Percentiles rank a stretch among this genome's conserved stretches.
Evolutionary conservation across 2,113 vertebrate genomes (phyloP).

Genomic region (Antennarius striatus): DNA sequence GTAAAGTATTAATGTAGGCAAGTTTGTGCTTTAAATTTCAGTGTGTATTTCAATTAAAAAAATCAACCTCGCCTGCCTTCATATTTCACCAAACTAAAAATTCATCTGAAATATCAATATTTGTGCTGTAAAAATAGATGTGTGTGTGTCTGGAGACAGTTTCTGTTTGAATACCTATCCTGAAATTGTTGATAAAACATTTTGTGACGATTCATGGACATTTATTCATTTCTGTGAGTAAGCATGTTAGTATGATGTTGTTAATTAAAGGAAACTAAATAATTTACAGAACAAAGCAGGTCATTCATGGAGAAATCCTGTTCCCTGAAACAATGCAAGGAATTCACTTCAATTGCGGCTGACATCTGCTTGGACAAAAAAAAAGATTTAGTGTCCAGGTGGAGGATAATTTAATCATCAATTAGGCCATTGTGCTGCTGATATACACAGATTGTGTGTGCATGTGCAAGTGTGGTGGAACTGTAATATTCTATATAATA

Average conservation of each 20-base stretch:
- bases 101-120: neutral
- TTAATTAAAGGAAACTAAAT: too few species aligned
- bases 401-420: slow-evolving; percentile 8
- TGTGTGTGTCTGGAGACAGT: neutral
- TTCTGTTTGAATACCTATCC: neutral
- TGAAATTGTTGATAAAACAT: neutral
- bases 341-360: neutral
- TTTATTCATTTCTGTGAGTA: slow-evolving; percentile 15
- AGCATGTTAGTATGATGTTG: slow-evolving; percentile 37
- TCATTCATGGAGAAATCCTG: slow-evolving; percentile 10
- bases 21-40: neutral
- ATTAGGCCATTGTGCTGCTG: neutral
- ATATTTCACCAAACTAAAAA: neutral
- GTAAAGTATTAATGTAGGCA: too few species aligned
- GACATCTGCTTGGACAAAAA: too few species aligned
- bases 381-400: neutral
- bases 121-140: neutral
- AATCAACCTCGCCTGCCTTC: neutral
- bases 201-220: too few species aligned
- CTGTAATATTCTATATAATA: neutral
- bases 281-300: slow-evolving; percentile 34
- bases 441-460: neutral
- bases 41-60: neutral
- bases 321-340: slow-evolving; percentile 4
- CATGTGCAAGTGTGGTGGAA: neutral